phyloP scores from a whole-genome alignment of 2,797 vertebrate species.

The Pseudocheirus occidentalis region DNA sequence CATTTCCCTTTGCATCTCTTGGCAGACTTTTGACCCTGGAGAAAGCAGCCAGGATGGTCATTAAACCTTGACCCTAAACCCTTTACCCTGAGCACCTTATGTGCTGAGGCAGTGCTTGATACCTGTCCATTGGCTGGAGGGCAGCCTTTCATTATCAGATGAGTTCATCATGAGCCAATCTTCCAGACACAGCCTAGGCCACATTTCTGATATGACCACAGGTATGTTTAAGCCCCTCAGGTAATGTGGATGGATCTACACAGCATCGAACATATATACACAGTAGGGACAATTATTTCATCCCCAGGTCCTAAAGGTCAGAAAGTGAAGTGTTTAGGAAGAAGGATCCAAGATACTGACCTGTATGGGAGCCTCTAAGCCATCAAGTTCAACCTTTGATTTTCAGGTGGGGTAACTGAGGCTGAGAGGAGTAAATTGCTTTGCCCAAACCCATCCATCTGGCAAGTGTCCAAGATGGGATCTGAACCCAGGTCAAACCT shows the following conservation, averaged over 20 bases:
- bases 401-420: not conserved
- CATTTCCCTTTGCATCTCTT: not conserved
- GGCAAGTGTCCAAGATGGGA: not conserved
- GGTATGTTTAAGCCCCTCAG: not conserved
- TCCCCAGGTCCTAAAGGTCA: not conserved
- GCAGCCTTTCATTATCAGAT: not conserved
- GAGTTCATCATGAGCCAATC: not conserved
- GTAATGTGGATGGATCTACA: not conserved
- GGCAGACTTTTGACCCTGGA: not conserved
- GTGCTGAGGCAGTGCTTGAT: not conserved
- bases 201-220: not conserved
- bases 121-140: not conserved
- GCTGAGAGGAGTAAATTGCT: not conserved
- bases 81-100: not conserved
- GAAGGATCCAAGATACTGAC: not conserved
- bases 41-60: not conserved
- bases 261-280: not conserved
- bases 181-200: not conserved
- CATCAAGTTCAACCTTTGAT: not conserved
- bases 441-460: not conserved
- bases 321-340: not conserved
- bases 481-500: not conserved
- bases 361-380: not conserved
- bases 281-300: not conserved
- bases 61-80: too few species aligned